These are phyloP conservation scores for Drosophila hydei DNA, from an alignment of 1,140 invertebrate species.

Conservation along the genomic window DNA sequence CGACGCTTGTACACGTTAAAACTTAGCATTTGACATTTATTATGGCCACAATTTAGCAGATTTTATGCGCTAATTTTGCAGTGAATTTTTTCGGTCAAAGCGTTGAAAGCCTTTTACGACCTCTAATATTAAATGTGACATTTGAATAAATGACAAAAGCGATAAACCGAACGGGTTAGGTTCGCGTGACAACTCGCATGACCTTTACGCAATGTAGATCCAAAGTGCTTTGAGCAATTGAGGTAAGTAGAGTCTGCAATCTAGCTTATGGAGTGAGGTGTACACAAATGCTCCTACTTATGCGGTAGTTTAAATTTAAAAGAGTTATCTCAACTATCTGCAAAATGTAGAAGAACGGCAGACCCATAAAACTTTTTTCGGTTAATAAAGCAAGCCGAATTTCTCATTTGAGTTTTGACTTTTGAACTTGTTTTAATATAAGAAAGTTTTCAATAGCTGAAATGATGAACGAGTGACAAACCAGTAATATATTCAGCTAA, in stretches of 20 bases:
- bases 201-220: not conserved
- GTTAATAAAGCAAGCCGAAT: too few relatives aligned
- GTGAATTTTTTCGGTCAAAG: conserved; percentile 38
- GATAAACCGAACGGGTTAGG: conserved; percentile 4
- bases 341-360: too few relatives aligned
- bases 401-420: too few relatives aligned
- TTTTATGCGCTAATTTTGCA: conserved; percentile 52
- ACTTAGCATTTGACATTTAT: conserved; percentile 38
- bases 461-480: too few relatives aligned
- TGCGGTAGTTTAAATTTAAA: too few relatives aligned
- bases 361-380: too few relatives aligned
- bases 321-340: too few relatives aligned
- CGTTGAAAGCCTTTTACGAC: conserved; percentile 18
- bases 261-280: too few relatives aligned
- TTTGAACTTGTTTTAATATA: too few relatives aligned
- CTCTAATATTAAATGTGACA: conserved; percentile 11
- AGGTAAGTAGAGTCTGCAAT: not conserved
- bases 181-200: not conserved
- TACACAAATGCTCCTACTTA: too few relatives aligned
- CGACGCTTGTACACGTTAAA: not conserved
- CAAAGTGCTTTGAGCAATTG: not conserved
- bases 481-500: too few relatives aligned
- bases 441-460: too few relatives aligned
- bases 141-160: conserved; percentile 7
- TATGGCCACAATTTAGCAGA: conserved; percentile 24